A percentile compares a stretch with the other conserved stretches of the same genome.
phyloP scores from a whole-genome alignment of 2,888 invertebrate genomes.

The Ceraclea dissimilis region DNA sequence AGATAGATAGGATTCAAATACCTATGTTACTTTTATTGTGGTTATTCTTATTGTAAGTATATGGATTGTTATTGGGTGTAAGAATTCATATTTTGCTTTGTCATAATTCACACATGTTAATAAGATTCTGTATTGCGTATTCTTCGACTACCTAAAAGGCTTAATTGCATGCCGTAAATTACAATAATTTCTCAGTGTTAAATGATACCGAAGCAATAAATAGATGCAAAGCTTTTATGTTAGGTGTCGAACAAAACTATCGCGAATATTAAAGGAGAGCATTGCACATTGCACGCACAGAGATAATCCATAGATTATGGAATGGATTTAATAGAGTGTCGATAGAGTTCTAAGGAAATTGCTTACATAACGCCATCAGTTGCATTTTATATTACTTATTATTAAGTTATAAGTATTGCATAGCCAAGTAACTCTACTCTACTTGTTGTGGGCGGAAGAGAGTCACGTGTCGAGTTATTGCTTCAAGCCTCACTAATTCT shows the following conservation, averaged over 20 bases:
- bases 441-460: constrained; percentile 17
- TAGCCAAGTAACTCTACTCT: not conserved
- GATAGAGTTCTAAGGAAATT: constrained; percentile 18
- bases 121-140: no score
- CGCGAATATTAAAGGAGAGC: not conserved
- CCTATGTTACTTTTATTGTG: no score
- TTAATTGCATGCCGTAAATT: no score
- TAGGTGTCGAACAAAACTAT: not conserved
- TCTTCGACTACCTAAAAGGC: no score
- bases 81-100: no score
- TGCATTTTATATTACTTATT: constrained; percentile 16
- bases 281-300: constrained; percentile 5
- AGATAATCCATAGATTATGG: constrained; percentile 13
- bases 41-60: no score
- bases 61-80: no score
- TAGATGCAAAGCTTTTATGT: not conserved
- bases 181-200: no score
- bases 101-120: no score
- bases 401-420: not conserved
- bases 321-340: constrained; percentile 15
- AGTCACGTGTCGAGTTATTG: constrained; percentile 12
- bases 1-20: no score
- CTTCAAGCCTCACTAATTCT: not conserved
- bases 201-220: not conserved
- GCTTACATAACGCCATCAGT: constrained; percentile 19